Percentiles rank a stretch among this genome's conserved stretches.
phyloP scores from a whole-genome alignment of 2,888 invertebrate genomes.

The Cataglyphis altisquamis region DNA sequence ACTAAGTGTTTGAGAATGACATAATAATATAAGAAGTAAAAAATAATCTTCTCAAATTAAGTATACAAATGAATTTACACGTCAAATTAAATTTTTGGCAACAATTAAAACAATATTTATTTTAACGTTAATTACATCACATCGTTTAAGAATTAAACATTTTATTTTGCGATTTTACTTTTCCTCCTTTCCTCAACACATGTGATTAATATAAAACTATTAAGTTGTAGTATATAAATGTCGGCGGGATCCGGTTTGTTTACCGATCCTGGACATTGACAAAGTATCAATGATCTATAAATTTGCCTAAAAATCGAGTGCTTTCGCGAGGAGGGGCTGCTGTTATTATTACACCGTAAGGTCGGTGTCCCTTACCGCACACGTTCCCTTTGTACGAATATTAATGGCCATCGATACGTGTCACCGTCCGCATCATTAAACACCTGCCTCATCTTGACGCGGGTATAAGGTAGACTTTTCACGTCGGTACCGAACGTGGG shows the following conservation, averaged over 20 bases:
- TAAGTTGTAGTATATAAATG: slow-evolving; percentile 11
- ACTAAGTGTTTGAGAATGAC: not conserved
- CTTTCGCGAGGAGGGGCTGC: slow-evolving; percentile 11
- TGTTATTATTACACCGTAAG: slow-evolving; percentile 21
- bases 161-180: not conserved
- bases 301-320: slow-evolving; percentile 54
- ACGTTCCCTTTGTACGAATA: slow-evolving; percentile 64
- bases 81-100: not conserved
- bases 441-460: slow-evolving; percentile 61
- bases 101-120: not conserved
- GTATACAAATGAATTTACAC: slow-evolving; percentile 8
- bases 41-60: not conserved
- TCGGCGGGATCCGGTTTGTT: slow-evolving; percentile 35
- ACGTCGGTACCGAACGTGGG: slow-evolving; percentile 70
- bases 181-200: not conserved
- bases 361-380: slow-evolving; percentile 26
- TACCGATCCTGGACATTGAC: slow-evolving; percentile 47
- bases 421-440: slow-evolving; percentile 73
- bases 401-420: slow-evolving; percentile 68
- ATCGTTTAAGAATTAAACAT: not conserved
- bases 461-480: slow-evolving; percentile 67
- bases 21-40: not conserved
- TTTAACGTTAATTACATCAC: not conserved
- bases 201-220: slow-evolving; percentile 26
- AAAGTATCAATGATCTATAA: slow-evolving; percentile 53